Conservation (phyloP, 1,140 invertebrate genomes). For the Chionoecetes opilio region DNA sequence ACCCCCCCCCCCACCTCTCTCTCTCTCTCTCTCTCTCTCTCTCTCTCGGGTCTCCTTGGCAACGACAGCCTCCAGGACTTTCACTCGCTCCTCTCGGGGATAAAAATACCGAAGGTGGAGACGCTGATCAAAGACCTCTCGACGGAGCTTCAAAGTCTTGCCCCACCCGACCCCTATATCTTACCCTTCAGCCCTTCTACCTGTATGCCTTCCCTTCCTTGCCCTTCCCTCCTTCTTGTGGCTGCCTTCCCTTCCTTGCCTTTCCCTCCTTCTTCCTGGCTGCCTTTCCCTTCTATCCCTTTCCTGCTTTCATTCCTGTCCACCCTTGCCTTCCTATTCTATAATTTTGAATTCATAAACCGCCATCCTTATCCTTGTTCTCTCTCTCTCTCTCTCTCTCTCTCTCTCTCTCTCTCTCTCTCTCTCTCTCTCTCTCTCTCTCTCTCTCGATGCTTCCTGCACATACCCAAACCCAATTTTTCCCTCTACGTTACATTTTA, state of each 20-base stretch:
- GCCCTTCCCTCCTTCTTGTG: background rate
- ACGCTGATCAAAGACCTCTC: constrained; percentile 13
- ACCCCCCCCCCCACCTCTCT: background rate
- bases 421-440: background rate
- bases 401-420: no score
- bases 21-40: constrained; percentile 37
- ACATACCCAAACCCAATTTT: no score
- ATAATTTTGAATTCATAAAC: background rate
- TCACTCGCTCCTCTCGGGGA: background rate
- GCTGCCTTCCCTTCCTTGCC: background rate
- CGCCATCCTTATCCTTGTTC: background rate
- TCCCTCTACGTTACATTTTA: no score
- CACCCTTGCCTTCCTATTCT: background rate
- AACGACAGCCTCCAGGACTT: constrained; percentile 6
- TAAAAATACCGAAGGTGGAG: background rate
- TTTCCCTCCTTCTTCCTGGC: background rate
- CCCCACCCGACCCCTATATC: background rate
- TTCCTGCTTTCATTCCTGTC: background rate
- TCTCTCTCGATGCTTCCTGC: background rate
- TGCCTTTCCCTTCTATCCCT: background rate
- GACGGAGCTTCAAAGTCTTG: background rate
- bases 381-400: background rate
- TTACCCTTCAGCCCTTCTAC: background rate
- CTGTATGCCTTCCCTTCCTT: no score
- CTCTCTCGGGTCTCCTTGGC: constrained; percentile 33